Evolutionary conservation across 2,797 vertebrate genomes (phyloP).

Genomic region (Brotula barbata): DNA sequence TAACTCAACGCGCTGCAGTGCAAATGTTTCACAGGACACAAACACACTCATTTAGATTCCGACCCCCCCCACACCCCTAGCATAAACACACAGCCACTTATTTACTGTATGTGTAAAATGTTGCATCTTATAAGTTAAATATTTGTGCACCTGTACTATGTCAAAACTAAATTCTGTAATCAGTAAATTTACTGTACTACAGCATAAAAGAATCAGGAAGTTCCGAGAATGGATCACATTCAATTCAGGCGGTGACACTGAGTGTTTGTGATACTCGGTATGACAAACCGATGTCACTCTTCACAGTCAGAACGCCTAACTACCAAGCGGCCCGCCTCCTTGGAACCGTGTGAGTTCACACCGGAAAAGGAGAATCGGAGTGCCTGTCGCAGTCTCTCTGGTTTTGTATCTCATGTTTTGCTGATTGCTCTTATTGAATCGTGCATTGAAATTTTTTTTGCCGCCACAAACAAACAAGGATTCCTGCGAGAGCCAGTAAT

Average conservation of each 20-base stretch:
- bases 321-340: background rate
- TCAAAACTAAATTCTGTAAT: no score
- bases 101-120: no score
- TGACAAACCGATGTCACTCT: conserved; percentile 9
- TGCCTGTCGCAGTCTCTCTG: background rate
- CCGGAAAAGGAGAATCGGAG: background rate
- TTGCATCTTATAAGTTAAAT: no score
- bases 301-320: conserved; percentile 13
- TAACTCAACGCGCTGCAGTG: conserved; percentile 8
- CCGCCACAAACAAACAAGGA: no score
- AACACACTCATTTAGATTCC: conserved; percentile 1
- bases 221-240: no score
- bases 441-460: no score
- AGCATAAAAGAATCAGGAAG: no score
- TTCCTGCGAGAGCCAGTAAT: no score
- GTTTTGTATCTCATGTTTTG: background rate
- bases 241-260: background rate
- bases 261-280: background rate
- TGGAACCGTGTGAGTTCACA: background rate
- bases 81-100: background rate
- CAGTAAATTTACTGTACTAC: no score
- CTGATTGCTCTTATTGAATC: conserved; percentile 7
- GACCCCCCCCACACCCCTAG: background rate
- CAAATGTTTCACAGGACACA: conserved; percentile 1
- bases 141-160: no score